These are phyloP conservation scores for Empidonax alnorum DNA, from an alignment of 2,113 vertebrate species.

Conservation along the genomic window DNA sequence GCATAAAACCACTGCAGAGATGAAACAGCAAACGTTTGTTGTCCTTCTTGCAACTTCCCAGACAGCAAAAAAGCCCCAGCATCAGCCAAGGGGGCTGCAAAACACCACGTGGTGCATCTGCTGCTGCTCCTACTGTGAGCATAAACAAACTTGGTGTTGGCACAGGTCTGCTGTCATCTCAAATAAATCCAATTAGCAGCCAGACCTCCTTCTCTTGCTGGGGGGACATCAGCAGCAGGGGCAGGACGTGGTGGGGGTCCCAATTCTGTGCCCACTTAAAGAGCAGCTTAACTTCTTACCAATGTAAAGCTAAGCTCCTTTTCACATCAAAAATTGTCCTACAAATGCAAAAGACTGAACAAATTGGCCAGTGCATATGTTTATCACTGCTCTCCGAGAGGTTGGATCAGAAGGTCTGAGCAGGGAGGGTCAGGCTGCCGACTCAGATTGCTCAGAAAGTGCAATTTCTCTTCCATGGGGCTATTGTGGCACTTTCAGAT, in stretches of 20 bases:
- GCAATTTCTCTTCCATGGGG: background rate
- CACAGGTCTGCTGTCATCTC: background rate
- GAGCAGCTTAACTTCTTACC: background rate
- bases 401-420: background rate
- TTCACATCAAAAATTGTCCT: background rate
- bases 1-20: background rate
- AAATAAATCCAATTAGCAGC: background rate
- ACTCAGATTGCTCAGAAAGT: background rate
- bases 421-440: background rate
- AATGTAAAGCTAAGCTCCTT: background rate
- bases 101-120: rapidly evolving
- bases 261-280: background rate
- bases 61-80: background rate
- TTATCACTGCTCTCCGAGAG: background rate
- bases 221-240: background rate
- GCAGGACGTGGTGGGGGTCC: rapidly evolving
- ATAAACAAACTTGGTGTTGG: background rate
- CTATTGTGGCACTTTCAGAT: background rate
- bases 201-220: background rate
- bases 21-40: background rate
- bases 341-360: background rate
- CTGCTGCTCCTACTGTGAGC: background rate
- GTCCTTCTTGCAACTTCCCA: background rate
- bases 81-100: rapidly evolving
- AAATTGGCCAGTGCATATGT: background rate